Base-by-base conservation (phyloP, 1,140 invertebrate genomes). In the Platyscapa corneri region DNA sequence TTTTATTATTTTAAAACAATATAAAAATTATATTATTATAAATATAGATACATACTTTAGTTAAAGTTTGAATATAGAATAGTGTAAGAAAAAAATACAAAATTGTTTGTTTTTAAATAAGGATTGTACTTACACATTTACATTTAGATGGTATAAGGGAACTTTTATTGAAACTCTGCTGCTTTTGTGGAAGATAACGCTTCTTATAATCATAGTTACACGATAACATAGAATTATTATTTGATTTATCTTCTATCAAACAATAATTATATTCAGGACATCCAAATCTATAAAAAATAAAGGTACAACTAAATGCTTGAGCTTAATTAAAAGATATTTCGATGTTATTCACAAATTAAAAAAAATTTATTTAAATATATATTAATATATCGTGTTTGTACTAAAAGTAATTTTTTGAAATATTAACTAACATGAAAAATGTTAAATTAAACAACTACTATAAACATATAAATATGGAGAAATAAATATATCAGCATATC, bases 221-320 rank as follows among this genome's bases (percentile, higher is more conserved):
- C 6, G 56, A 82, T 0, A 65, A 56, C 1, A 56, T 77, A 3
- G 88, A 88, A 72, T 53, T 79, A 3, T 12, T 88, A 7, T 79
- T 88, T 0, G 90, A 90, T 7, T 18, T 64, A 46, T 88, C 89
- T 56, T 90, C 85, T 0, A 90, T 83, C 89, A 89, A 91, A 30
- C 87, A 84, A 10, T 86, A 37, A 46, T 88, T 90, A 3, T 88
- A 82, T 14, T 86, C 65, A 32, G 84, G 88, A 10, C 87, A n/a
- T 0, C 88, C 89, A 42, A 90, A 91, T 80, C 88, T 87, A 30
- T 37, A 39, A 37, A 87, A 42, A 70, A 82, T 78, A 75, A 49
- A 79, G 64, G 16, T 16, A 16, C 18, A 53, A 2, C 18, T 12
- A 18, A 14, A 53, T 18, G 18, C 8, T 16, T 53, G 49, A 53